phyloP scores from a whole-genome alignment of 1,140 invertebrate species.

The Musca vetustissima region DNA sequence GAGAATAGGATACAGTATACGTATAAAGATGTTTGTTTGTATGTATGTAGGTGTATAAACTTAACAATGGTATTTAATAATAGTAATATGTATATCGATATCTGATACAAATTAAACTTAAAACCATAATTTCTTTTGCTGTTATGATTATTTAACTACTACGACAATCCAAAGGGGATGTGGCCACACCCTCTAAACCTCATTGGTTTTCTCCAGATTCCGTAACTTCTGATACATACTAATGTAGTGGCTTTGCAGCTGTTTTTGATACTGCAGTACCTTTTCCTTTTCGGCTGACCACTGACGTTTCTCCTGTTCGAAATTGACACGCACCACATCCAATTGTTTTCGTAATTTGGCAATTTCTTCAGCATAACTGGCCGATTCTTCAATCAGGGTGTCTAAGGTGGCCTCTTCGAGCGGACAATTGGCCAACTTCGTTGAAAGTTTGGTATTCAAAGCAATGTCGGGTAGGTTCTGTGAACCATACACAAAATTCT shows the following conservation, averaged over 20 bases:
- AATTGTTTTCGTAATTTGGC: slow-evolving; percentile 47
- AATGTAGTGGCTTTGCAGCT: slow-evolving; percentile 51
- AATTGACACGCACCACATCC: slow-evolving; percentile 47
- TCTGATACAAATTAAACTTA: background rate
- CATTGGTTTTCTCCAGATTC: slow-evolving; percentile 40
- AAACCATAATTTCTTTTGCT: background rate
- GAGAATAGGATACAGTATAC: no score
- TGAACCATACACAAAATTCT: slow-evolving; percentile 31
- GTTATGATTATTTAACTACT: background rate
- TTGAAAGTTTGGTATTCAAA: slow-evolving; percentile 10
- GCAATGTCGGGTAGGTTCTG: slow-evolving; percentile 31
- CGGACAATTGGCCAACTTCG: slow-evolving; percentile 21
- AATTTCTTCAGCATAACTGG: slow-evolving; percentile 50
- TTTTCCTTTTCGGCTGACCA: slow-evolving; percentile 53
- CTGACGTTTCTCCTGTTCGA: slow-evolving; percentile 51
- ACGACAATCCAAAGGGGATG: background rate
- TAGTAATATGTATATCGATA: background rate
- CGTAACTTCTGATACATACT: slow-evolving; percentile 54
- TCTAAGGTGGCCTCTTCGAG: slow-evolving; percentile 42
- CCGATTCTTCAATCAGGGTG: slow-evolving; percentile 50
- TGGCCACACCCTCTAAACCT: slow-evolving; percentile 4
- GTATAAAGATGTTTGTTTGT: no score
- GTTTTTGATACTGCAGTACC: slow-evolving; percentile 48
- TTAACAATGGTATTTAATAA: background rate
- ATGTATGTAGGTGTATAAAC: no score